Percentiles rank a stretch among this genome's conserved stretches.
Conservation (phyloP, 2,113 vertebrate genomes). For the Anseranas semipalmata region DNA sequence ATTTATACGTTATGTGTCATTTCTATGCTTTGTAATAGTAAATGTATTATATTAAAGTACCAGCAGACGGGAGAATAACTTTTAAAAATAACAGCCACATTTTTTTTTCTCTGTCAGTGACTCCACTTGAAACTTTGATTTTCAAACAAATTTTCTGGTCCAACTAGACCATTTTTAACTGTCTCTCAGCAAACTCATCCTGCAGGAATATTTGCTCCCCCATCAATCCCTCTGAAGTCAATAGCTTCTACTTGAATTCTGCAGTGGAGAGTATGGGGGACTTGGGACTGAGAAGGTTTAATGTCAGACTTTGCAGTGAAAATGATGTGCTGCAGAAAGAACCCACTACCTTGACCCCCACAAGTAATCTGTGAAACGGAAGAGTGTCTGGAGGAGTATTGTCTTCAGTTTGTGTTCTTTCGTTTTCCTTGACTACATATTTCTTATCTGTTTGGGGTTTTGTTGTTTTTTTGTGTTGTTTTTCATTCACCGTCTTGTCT, state of each 20-base stretch:
- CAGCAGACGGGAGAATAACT: background rate
- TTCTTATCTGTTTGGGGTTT: background rate
- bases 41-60: background rate
- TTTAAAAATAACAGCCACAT: background rate
- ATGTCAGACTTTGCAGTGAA: background rate
- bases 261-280: background rate
- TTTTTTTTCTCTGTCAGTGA: background rate
- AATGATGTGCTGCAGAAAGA: background rate
- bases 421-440: background rate
- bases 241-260: background rate
- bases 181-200: background rate
- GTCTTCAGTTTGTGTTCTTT: background rate
- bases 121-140: background rate
- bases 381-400: background rate
- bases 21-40: slow-evolving; percentile 9
- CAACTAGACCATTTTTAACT: background rate
- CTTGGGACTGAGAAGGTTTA: background rate
- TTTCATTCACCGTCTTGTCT: background rate
- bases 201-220: background rate
- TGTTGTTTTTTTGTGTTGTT: background rate
- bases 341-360: background rate
- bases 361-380: background rate
- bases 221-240: background rate
- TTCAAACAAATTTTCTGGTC: background rate
- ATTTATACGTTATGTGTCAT: slow-evolving; percentile 33